A percentile compares a stretch with the other conserved stretches of the same genome.
Evolutionary conservation across 2,113 vertebrate species (phyloP).

Genomic region (Cavia porcellus): DNA sequence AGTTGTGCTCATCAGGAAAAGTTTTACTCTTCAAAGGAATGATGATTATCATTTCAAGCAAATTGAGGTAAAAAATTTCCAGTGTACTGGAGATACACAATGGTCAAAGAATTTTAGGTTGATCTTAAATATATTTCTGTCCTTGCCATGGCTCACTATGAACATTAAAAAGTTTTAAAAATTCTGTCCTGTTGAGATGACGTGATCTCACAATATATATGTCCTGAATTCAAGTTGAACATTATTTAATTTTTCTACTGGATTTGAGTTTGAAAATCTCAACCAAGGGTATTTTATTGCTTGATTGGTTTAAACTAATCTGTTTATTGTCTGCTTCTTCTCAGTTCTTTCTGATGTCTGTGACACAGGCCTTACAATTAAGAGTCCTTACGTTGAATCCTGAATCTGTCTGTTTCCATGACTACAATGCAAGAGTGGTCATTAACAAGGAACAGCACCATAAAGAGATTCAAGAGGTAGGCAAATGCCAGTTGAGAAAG

Average conservation of each 20-base stretch:
- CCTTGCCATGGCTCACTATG: background rate
- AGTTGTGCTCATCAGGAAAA: background rate
- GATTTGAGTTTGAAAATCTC: constrained; percentile 8
- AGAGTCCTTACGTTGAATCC: background rate
- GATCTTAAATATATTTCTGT: background rate
- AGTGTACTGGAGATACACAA: background rate
- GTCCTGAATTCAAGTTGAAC: background rate
- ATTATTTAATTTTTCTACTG: constrained; percentile 40
- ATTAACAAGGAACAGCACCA: background rate
- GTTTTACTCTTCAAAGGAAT: background rate
- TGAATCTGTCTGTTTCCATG: background rate
- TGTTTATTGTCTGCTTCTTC: background rate
- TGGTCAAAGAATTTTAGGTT: background rate
- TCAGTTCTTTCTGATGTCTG: background rate
- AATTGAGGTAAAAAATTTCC: background rate
- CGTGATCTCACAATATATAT: background rate
- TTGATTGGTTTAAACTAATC: constrained; percentile 26
- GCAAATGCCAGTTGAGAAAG: background rate
- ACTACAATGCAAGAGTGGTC: background rate
- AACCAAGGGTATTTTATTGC: background rate
- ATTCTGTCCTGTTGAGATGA: background rate
- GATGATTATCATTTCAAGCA: background rate
- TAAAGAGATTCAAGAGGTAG: background rate
- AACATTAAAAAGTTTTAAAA: background rate
- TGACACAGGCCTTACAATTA: background rate